Conservation (phyloP, 1,140 invertebrate genomes). For the Ceratosolen solmsi region DNA sequence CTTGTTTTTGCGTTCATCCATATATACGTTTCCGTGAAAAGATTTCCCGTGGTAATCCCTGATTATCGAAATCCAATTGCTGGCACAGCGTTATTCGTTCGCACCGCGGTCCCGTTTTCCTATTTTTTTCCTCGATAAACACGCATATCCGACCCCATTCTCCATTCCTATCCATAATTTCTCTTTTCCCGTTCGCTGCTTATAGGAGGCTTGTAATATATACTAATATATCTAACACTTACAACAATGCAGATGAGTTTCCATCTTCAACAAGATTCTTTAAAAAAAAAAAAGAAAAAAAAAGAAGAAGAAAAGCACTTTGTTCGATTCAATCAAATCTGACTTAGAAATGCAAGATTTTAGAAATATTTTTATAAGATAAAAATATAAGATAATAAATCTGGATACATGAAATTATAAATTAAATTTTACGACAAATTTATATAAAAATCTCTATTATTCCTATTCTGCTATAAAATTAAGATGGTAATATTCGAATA, state of each 20-base stretch:
- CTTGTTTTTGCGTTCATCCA: slow-evolving; percentile 48
- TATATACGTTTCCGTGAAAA: slow-evolving; percentile 30
- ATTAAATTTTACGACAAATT: too few relatives aligned
- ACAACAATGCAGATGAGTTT: neutral
- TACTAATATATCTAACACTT: neutral
- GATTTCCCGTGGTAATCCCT: slow-evolving; percentile 53
- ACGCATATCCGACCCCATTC: slow-evolving; percentile 35
- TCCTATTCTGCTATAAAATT: too few relatives aligned
- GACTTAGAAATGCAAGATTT: neutral
- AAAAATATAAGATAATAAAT: too few relatives aligned
- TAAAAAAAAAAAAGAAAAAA: neutral
- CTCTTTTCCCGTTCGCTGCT: neutral
- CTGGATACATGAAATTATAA: too few relatives aligned
- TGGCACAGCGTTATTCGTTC: slow-evolving; percentile 49
- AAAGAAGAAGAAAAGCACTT: too few relatives aligned
- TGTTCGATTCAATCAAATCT: neutral
- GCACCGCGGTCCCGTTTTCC: neutral
- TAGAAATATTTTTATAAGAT: too few relatives aligned
- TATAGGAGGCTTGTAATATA: neutral
- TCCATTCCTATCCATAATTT: neutral
- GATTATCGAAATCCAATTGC: slow-evolving; percentile 59
- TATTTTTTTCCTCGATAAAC: slow-evolving; percentile 46
- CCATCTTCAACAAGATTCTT: neutral
- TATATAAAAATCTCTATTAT: too few relatives aligned
- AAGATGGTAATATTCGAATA: too few relatives aligned